Evolutionary conservation across 2,888 invertebrate species (phyloP).

Genomic region (Hydropsyche betteni): DNA sequence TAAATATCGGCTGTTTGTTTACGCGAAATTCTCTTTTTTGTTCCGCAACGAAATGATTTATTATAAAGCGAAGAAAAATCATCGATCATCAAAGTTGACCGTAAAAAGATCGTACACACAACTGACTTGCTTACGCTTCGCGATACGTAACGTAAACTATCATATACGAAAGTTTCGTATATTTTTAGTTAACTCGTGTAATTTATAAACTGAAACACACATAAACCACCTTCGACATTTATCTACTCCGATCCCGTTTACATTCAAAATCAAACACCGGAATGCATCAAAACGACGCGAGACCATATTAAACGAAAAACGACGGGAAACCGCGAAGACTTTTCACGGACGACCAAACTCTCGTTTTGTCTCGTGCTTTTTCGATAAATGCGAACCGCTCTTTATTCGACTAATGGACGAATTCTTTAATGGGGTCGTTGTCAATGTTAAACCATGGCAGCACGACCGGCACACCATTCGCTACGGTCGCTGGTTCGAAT

Average conservation of each 20-base stretch:
- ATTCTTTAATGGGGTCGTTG: slow-evolving; percentile 27
- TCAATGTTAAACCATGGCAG: slow-evolving; percentile 18
- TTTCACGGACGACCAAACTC: no score
- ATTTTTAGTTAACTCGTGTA: slow-evolving; percentile 27
- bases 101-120: neutral
- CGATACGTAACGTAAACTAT: slow-evolving; percentile 5
- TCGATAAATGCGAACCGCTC: neutral
- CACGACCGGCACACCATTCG: slow-evolving; percentile 17
- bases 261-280: no score
- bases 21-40: no score
- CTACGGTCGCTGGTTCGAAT: slow-evolving; percentile 28
- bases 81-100: no score
- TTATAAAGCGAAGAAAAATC: no score
- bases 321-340: no score
- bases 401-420: slow-evolving; percentile 13
- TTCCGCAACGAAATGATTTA: no score
- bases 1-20: no score
- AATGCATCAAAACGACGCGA: no score
- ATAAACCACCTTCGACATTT: neutral
- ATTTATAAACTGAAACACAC: slow-evolving; percentile 22
- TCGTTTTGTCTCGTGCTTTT: neutral
- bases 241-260: neutral
- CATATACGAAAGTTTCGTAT: slow-evolving; percentile 13
- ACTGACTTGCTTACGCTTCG: neutral
- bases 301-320: no score